These are phyloP conservation scores for Nasonia vitripennis DNA, from an alignment of 1,140 invertebrate genomes.

Conservation along the genomic window DNA sequence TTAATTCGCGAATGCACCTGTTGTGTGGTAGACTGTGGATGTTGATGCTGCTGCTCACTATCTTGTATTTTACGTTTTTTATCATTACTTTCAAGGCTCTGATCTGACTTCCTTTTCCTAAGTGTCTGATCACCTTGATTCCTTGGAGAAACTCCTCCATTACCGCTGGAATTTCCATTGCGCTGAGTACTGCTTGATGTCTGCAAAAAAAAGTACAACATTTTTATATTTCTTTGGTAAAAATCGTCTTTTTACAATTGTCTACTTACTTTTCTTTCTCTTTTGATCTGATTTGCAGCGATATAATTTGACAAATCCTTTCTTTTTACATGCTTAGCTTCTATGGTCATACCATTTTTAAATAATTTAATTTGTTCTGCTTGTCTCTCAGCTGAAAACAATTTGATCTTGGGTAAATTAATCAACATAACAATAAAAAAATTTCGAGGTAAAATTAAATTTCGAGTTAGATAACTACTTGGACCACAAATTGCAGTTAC, in stretches of 20 bases:
- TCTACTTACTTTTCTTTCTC: slow-evolving; percentile 77
- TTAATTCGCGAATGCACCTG: slow-evolving; percentile 27
- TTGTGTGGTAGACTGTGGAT: slow-evolving; percentile 27
- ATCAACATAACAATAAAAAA: not conserved
- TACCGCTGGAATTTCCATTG: slow-evolving; percentile 64
- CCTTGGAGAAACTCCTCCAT: slow-evolving; percentile 62
- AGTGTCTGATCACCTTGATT: slow-evolving; percentile 54
- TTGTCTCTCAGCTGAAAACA: slow-evolving; percentile 78
- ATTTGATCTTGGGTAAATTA: not conserved
- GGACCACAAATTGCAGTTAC: no score
- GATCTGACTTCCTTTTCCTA: slow-evolving; percentile 66
- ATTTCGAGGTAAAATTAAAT: slow-evolving; percentile 23
- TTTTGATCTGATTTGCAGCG: slow-evolving; percentile 82
- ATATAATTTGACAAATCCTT: slow-evolving; percentile 87
- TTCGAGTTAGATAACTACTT: not conserved
- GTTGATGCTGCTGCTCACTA: slow-evolving; percentile 55
- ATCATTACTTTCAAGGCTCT: slow-evolving; percentile 55
- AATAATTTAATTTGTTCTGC: slow-evolving; percentile 84
- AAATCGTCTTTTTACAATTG: not conserved
- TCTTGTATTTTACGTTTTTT: slow-evolving; percentile 66
- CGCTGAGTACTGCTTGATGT: slow-evolving; percentile 61
- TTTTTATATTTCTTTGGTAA: not conserved
- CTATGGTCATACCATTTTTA: slow-evolving; percentile 93
- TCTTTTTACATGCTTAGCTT: slow-evolving; percentile 83
- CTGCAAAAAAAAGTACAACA: slow-evolving; percentile 52